Evolutionary conservation across 2,888 invertebrate species (phyloP), one percentile per base, ranked within the genome.

Genomic region (Drosophila meridiana): DNA sequence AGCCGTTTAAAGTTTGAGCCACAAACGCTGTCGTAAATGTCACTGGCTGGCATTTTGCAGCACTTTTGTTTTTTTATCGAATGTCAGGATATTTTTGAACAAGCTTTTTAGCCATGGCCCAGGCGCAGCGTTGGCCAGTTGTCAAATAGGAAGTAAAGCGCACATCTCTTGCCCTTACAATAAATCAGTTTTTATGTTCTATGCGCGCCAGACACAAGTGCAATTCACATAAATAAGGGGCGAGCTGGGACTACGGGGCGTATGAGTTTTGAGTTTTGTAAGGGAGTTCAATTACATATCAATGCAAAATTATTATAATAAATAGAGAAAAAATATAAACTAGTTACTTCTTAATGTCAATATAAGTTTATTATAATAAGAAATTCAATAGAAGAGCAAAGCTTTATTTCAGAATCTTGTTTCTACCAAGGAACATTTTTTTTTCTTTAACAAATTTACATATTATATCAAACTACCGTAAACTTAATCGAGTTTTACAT

Each of bases 151-250:
- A 61, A 61, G 36, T 32, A 20, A 60, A 66, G 56, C 69, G 76
- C 80, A 76, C 48, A 20, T 20, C 20, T 20, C 20, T 20, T 20
- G 20, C 20, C 20, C 20, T 66, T 57, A 67, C 58, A 67, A 77
- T 77, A 77, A 80, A 77, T 77, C 77, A 76, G 66, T 43, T 76
- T 77, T 77, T 76, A 80, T 76, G 65, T 63, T 57, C 42, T 32
- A 58, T 53, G 50, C 59, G 14, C 38, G 34, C 30, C 36, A 30
- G 32, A 40, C 45, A 36, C 20, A 62, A 63, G 42, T 36, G 53
- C 55, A 55, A 45, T 45, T 70, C 76, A 14, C 65, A 79, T 69
- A 59, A 75, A 69, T 59, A 73, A 61, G 1, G 4, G 48, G n/a
- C 3, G 20, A 40, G 40, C 58, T 4, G 0, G 3, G 40, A 13